phyloP scores from a whole-genome alignment of 2,888 invertebrate genomes.

The Drosophila mimetica region DNA sequence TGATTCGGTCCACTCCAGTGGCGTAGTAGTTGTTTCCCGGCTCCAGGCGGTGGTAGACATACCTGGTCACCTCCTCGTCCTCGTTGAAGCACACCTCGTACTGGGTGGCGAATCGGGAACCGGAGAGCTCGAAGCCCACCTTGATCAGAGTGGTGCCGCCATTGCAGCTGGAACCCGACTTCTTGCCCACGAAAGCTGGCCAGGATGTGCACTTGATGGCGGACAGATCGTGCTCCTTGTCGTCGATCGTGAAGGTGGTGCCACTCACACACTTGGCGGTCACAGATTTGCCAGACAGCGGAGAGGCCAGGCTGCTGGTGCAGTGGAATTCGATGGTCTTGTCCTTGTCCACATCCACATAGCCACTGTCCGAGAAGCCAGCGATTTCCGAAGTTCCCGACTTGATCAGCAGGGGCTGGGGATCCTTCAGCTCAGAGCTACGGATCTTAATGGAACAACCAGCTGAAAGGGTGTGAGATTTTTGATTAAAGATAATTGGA shows the following conservation, averaged over 20 bases:
- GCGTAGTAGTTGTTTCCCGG: conserved; percentile 83
- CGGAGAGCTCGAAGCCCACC: conserved; percentile 80
- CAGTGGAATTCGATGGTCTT: conserved; percentile 74
- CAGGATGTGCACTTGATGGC: conserved; percentile 78
- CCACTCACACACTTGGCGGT: conserved; percentile 72
- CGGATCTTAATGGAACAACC: conserved; percentile 63
- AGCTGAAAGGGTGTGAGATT: conserved; percentile 30
- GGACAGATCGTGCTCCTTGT: conserved; percentile 63
- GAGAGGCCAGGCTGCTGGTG: conserved; percentile 62
- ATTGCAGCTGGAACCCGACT: conserved; percentile 73
- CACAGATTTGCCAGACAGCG: conserved; percentile 59
- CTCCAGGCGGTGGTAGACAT: conserved; percentile 80
- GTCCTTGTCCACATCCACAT: conserved; percentile 57
- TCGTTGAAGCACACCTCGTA: conserved; percentile 84
- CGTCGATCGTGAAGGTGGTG: conserved; percentile 60
- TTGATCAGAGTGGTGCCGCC: conserved; percentile 71
- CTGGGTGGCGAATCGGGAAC: conserved; percentile 74
- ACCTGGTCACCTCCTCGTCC: conserved; percentile 77
- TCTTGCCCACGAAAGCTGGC: conserved; percentile 74
- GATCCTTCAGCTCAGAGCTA: conserved; percentile 82
- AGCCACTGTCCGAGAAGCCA: conserved; percentile 62
- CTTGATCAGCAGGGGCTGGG: conserved; percentile 86
- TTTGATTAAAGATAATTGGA: background rate
- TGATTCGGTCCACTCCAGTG: conserved; percentile 79
- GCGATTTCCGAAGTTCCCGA: conserved; percentile 75